Conservation (phyloP, 1,140 invertebrate species). For the Andrena cerasifolii region DNA sequence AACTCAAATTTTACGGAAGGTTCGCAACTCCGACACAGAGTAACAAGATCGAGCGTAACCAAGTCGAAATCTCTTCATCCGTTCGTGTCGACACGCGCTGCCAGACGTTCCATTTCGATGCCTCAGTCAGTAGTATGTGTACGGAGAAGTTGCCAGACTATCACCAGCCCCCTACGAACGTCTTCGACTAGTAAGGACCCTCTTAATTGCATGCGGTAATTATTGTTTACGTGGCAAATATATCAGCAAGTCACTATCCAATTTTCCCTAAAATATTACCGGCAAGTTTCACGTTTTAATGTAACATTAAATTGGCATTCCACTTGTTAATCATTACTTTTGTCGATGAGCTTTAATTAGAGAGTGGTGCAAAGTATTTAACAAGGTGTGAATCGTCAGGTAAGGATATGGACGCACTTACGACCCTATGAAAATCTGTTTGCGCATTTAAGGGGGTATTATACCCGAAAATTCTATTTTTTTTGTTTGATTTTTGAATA, state of each 20-base stretch:
- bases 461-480: too few species aligned
- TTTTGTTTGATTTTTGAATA: too few species aligned
- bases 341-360: too few species aligned
- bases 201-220: conserved; percentile 72
- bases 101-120: conserved; percentile 54
- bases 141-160: conserved; percentile 53
- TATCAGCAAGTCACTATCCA: conserved; percentile 27
- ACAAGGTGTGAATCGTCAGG: too few species aligned
- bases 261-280: conserved; percentile 6
- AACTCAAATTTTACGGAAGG: conserved; percentile 54
- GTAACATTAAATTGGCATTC: background rate
- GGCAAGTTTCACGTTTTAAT: conserved; percentile 29
- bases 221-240: conserved; percentile 70
- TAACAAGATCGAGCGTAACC: conserved; percentile 61
- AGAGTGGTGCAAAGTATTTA: too few species aligned
- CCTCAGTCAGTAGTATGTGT: conserved; percentile 34
- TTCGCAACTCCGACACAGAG: conserved; percentile 30
- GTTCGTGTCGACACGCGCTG: conserved; percentile 45
- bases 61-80: conserved; percentile 56
- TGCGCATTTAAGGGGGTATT: too few species aligned
- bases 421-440: too few species aligned
- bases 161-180: conserved; percentile 13
- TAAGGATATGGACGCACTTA: too few species aligned
- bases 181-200: conserved; percentile 38
- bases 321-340: too few species aligned